These are phyloP conservation scores for Ascaphus truei DNA, from an alignment of 2,113 vertebrate genomes.

Conservation along the genomic window DNA sequence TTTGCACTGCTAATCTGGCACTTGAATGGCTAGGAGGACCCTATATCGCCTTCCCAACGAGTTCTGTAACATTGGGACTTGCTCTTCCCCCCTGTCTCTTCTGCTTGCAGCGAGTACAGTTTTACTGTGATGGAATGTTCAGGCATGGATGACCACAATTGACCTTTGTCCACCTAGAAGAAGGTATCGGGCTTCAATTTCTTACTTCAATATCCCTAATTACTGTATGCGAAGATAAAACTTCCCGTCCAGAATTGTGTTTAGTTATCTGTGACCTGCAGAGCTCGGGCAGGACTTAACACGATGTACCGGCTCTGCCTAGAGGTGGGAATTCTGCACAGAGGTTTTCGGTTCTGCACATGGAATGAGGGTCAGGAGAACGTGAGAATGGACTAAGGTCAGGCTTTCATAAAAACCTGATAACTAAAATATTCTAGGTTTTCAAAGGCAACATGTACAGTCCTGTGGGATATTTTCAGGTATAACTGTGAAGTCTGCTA, in stretches of 20 bases:
- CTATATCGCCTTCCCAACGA: no score
- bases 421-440: background rate
- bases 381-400: background rate
- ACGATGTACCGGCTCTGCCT: background rate
- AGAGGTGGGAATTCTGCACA: background rate
- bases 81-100: no score
- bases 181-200: background rate
- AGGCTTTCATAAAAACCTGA: background rate
- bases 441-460: background rate
- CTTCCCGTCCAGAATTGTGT: background rate
- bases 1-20: no score
- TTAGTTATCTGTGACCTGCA: background rate
- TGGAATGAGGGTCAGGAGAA: no score
- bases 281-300: constrained; percentile 4
- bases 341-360: background rate
- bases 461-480: background rate
- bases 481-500: no score
- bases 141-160: background rate
- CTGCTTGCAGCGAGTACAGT: no score
- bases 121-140: constrained; percentile 4
- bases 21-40: no score
- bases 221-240: background rate
- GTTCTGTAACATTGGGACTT: no score
- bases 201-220: background rate
- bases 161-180: no score